Base-by-base conservation (phyloP, 2,113 vertebrate genomes). In the Coptodon bakossiorum region DNA sequence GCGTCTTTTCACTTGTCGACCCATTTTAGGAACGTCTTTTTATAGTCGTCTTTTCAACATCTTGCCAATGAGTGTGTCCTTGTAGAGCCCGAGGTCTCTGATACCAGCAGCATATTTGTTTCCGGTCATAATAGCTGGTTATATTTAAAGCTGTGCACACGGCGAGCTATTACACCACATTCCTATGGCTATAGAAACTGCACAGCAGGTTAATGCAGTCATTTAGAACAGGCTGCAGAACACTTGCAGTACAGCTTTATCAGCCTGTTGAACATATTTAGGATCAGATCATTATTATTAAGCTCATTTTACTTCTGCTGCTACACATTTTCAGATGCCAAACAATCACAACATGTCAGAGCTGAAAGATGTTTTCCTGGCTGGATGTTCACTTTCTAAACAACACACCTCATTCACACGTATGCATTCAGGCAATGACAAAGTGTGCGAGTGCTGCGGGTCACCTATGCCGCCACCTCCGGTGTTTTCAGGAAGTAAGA, bases 401-500 rank as follows among this genome's bases (percentile, higher is more conserved):
- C 13, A 76, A 50, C 27, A n/a, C 48, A 81, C 9, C 14, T 48
- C 24, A 76, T 48, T 76, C 68, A 76, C 43, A 50, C 4, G 3
- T 27, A 29, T 12, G 54, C 16, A 57, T 17, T 38, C 24, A 81
- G n/a, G 7, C 7, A 63, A 9, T 8, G 29, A 48, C 50, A 45
- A 63, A 45, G 12, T 7, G 48, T 81, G 36, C 5, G 16, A 24
- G 22, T 3, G 73, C 54, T n/a, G 63, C 3, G 2, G 57, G 76
- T 53, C 85, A 6, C 45, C 27, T 17, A 79, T 61, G 84, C 85
- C 6, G 85, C 86, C 90, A 88, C 86, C 87, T 91, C 53, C 80
- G 68, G 29, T 57, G 61, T 88, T 88, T 89, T 90, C 89, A 92
- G 94, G 92, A 93, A 91, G 89, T 40, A 4, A 4, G 6, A 12